A percentile compares a stretch with the other conserved stretches of the same genome.
Conservation (phyloP, 1,140 invertebrate genomes). For the Bombus superbus region DNA sequence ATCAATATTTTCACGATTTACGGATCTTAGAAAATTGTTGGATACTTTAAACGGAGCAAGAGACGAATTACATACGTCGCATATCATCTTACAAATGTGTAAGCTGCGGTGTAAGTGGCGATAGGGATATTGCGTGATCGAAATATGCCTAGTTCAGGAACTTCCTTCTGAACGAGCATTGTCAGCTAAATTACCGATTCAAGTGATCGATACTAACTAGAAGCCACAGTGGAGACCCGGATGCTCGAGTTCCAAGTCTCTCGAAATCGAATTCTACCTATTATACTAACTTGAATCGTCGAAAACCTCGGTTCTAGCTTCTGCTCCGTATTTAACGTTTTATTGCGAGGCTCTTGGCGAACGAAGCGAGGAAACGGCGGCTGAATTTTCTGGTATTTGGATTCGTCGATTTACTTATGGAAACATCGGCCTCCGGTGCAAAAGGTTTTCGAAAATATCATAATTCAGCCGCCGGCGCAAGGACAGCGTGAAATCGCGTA, state of each 20-base stretch:
- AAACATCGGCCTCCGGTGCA: not conserved
- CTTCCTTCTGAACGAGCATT: not conserved
- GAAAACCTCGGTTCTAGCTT: slow-evolving; percentile 21
- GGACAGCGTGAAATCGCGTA: not conserved
- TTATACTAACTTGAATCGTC: slow-evolving; percentile 28
- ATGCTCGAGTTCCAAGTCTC: not conserved
- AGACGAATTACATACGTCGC: too few relatives aligned
- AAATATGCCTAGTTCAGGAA: slow-evolving; percentile 12
- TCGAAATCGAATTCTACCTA: slow-evolving; percentile 16
- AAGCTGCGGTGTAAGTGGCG: not conserved
- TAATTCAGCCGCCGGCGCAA: not conserved
- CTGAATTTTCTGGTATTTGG: slow-evolving; percentile 9
- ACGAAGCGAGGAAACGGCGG: not conserved
- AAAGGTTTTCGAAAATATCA: slow-evolving; percentile 4
- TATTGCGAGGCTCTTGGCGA: slow-evolving; percentile 1
- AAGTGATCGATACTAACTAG: slow-evolving; percentile 41
- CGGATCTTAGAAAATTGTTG: too few relatives aligned
- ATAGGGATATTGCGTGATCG: not conserved
- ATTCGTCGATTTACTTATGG: slow-evolving; percentile 31
- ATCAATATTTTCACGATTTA: too few relatives aligned
- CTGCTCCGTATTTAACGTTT: not conserved
- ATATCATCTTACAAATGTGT: not conserved
- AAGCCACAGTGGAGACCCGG: not conserved
- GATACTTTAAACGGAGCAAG: too few relatives aligned
- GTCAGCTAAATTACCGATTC: slow-evolving; percentile 36